Conservation (phyloP, 2,888 invertebrate genomes). For the Notodonta ziczac region DNA sequence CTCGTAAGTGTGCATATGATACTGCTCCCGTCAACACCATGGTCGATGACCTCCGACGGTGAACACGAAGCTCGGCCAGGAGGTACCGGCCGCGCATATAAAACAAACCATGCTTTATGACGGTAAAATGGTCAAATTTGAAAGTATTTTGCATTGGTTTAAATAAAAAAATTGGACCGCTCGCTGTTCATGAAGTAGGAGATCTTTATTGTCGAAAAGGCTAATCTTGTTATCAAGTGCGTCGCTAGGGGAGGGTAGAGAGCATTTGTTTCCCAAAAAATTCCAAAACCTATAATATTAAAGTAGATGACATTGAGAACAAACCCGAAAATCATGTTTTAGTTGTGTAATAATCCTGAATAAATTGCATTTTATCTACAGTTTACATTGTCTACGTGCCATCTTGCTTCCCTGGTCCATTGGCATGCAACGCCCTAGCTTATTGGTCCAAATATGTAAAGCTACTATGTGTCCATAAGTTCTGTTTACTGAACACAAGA, state of each 20-base stretch:
- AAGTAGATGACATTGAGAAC: too few relatives aligned
- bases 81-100: conserved; percentile 64
- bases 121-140: conserved; percentile 24
- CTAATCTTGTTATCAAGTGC: too few relatives aligned
- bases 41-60: conserved; percentile 68
- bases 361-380: too few relatives aligned
- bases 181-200: neutral
- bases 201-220: neutral
- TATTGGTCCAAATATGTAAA: too few relatives aligned
- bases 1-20: conserved; percentile 26
- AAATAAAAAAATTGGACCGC: neutral
- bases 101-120: conserved; percentile 46
- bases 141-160: conserved; percentile 19
- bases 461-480: neutral
- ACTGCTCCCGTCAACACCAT: conserved; percentile 47
- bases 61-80: conserved; percentile 60
- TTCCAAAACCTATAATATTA: too few relatives aligned
- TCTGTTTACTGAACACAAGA: neutral
- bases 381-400: too few relatives aligned
- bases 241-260: too few relatives aligned
- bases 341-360: too few relatives aligned
- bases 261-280: too few relatives aligned
- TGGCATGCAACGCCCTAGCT: too few relatives aligned
- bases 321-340: too few relatives aligned
- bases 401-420: too few relatives aligned